These are phyloP conservation scores for Saccostrea cuccullata DNA, from an alignment of 1,140 invertebrate genomes.

Conservation along the genomic window DNA sequence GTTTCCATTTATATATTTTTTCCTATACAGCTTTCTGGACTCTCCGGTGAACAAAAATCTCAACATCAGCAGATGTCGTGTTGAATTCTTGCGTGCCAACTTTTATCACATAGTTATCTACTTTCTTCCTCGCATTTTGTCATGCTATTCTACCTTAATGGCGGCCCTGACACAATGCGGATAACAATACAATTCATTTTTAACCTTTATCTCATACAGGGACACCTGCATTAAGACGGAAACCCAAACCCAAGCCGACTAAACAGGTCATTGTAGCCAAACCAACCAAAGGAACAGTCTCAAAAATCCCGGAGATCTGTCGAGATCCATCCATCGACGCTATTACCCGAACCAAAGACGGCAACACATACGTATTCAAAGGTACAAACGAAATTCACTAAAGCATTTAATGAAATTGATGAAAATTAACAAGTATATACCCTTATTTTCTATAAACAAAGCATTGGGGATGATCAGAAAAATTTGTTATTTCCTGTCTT, in stretches of 20 bases:
- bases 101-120: background rate
- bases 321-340: conserved; percentile 64
- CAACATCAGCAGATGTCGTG: background rate
- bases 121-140: conserved; percentile 8
- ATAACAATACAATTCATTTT: background rate
- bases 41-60: background rate
- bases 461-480: no score
- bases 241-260: conserved; percentile 27
- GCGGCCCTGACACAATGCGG: background rate
- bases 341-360: conserved; percentile 65
- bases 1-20: no score
- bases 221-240: conserved; percentile 22
- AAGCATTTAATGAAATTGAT: no score
- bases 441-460: no score
- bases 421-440: no score
- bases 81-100: background rate
- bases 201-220: background rate
- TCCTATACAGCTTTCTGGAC: background rate
- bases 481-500: no score
- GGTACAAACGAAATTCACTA: conserved; percentile 44
- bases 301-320: conserved; percentile 67
- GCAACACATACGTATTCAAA: conserved; percentile 68
- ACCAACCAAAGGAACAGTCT: conserved; percentile 46
- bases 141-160: background rate
- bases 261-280: conserved; percentile 35